Base-by-base conservation (phyloP, 2,888 invertebrate species). In the Tanaodytes sp. region DNA sequence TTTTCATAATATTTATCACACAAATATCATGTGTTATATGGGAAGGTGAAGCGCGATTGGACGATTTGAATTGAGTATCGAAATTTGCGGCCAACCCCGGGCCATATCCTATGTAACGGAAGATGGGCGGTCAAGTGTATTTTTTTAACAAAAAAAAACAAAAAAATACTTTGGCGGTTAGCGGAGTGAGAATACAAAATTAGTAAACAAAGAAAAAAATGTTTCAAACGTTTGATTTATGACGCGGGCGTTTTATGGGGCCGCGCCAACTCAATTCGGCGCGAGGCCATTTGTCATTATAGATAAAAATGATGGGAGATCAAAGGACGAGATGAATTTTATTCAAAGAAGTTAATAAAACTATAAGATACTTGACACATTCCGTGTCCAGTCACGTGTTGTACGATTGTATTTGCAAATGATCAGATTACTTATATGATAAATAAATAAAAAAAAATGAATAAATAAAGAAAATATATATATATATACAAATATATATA, bases 151-250 rank as follows among this genome's bases (percentile, higher is more conserved):
- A 5, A 23, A 23, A 8, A 23, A 23, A 23, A 23, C 23, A 71
- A 64, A 49, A 70, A 70, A 70, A 70, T 71, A 66, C 70, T 52
- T 72, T 69, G 61, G 57, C 64, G 61, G 72, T 73, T 71, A 66
- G 65, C n/a, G n/a, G n/a, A n/a, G n/a, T n/a, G n/a, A n/a, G n/a
- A n/a, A 64, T 46, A 54, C 54, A 63, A 59, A 55, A 49, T 61
- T 67, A n/a, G n/a, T 61, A 61, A 51, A 51, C 49, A 33, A 30
- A 27, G 16, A 30, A 12, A 40, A 16, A 39, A 8, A 11, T n/a
- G n/a, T n/a, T n/a, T n/a, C n/a, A n/a, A n/a, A n/a, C n/a, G n/a
- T n/a, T n/a, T n/a, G n/a, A n/a, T n/a, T n/a, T n/a, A n/a, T n/a
- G n/a, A n/a, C n/a, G n/a, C n/a, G n/a, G n/a, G n/a, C n/a, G n/a